Conservation (phyloP, 2,113 vertebrate genomes). For the Mustela nigripes region DNA sequence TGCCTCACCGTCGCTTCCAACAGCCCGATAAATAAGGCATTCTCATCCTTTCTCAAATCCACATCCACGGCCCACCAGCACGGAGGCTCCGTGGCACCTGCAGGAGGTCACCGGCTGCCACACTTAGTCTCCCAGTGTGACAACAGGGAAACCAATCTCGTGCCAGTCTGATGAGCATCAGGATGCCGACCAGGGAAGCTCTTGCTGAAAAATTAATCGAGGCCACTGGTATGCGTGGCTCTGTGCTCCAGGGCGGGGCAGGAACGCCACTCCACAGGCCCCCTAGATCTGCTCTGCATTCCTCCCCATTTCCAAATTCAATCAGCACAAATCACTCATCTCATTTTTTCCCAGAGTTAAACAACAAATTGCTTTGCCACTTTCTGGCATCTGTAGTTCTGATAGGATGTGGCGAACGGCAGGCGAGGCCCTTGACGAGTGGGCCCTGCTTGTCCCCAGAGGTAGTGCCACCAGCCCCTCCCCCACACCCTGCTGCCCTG, state of each 20-base stretch:
- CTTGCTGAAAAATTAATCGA: slow-evolving; percentile 83
- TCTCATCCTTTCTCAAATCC: not conserved
- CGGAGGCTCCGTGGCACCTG: not conserved
- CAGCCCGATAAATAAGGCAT: not conserved
- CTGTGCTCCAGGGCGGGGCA: slow-evolving; percentile 71
- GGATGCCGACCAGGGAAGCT: slow-evolving; percentile 65
- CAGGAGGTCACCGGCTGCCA: not conserved
- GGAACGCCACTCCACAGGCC: not conserved
- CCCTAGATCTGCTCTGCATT: slow-evolving; percentile 72
- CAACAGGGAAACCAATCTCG: slow-evolving; percentile 56
- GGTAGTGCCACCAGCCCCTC: not conserved
- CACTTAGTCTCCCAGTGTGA: not conserved
- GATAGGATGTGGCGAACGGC: slow-evolving; percentile 53
- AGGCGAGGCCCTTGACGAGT: slow-evolving; percentile 55
- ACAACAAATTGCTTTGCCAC: slow-evolving; percentile 75
- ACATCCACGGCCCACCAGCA: not conserved
- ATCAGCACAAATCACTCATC: slow-evolving; percentile 81
- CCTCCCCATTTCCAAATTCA: slow-evolving; percentile 77
- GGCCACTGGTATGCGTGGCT: slow-evolving; percentile 81
- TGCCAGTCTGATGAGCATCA: slow-evolving; percentile 57
- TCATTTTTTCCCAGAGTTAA: slow-evolving; percentile 68
- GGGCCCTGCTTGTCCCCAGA: slow-evolving; percentile 12
- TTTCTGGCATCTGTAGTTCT: slow-evolving; percentile 61
- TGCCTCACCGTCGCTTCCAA: not conserved
- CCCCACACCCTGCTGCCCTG: fast-evolving